Evolutionary conservation across 2,113 vertebrate species (phyloP).

Genomic region (Campylomormyrus numenius): DNA sequence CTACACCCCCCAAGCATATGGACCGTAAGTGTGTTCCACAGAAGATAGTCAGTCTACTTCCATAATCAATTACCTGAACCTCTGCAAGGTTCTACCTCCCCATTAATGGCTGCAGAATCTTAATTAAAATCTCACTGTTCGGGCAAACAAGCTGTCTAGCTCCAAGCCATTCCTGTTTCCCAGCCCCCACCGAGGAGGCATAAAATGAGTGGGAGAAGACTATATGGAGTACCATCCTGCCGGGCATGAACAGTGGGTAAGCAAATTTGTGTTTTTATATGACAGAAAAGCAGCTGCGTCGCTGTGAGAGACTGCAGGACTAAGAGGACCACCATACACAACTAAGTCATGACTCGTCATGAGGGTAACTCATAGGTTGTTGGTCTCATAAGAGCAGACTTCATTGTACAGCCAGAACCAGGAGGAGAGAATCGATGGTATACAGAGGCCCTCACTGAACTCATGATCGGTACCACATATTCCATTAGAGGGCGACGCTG

Average conservation of each 20-base stretch:
- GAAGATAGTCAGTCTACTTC: slow-evolving; percentile 4
- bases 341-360: background rate
- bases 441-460: background rate
- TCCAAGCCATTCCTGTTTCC: slow-evolving; percentile 2
- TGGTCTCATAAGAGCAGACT: background rate
- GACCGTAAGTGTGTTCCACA: background rate
- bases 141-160: slow-evolving; percentile 27
- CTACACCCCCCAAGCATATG: background rate
- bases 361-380: background rate
- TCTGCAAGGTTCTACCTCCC: slow-evolving; percentile 17
- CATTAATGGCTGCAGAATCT: slow-evolving; percentile 19
- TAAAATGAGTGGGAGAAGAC: background rate
- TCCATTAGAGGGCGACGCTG: background rate
- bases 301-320: background rate
- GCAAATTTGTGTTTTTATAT: background rate
- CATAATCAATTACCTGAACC: slow-evolving; percentile 39
- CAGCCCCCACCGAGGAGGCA: background rate
- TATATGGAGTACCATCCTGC: background rate
- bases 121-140: slow-evolving; percentile 34
- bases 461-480: too few species aligned
- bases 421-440: background rate
- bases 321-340: background rate
- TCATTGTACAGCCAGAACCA: background rate
- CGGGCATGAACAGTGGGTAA: background rate
- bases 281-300: background rate